Evolutionary conservation across 2,113 vertebrate species (phyloP).

Genomic region (Oncorhynchus keta): DNA sequence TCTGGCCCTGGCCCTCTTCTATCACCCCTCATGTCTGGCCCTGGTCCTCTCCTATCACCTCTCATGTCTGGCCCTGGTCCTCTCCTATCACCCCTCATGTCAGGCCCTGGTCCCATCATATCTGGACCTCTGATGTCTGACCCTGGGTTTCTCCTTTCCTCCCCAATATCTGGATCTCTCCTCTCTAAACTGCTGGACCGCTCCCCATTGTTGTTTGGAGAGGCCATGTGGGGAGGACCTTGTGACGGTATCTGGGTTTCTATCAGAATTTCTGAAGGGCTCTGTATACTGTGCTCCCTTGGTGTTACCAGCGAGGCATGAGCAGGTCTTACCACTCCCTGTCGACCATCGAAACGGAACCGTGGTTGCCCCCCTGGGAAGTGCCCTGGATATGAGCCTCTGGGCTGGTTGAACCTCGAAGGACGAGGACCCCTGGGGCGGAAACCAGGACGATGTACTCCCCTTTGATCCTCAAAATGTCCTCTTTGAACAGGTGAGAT

Average conservation of each 20-base stretch:
- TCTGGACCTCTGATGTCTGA: neutral
- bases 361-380: slow-evolving; percentile 59
- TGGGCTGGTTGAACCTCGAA: slow-evolving; percentile 62
- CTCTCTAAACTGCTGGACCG: slow-evolving; percentile 37
- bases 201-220: slow-evolving; percentile 64
- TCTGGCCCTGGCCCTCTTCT: no score
- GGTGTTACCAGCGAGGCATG: no score
- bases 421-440: slow-evolving; percentile 66
- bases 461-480: slow-evolving; percentile 71
- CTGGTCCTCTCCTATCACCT: no score
- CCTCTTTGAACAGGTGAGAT: slow-evolving; percentile 55
- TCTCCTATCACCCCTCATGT: no score
- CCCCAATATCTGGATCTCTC: slow-evolving; percentile 18
- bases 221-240: slow-evolving; percentile 70
- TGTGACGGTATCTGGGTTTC: slow-evolving; percentile 63
- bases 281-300: slow-evolving; percentile 30
- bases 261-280: slow-evolving; percentile 33
- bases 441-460: slow-evolving; percentile 63
- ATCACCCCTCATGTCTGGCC: no score
- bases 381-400: slow-evolving; percentile 59
- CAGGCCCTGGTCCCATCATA: no score
- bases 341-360: slow-evolving; percentile 69
- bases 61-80: no score
- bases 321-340: slow-evolving; percentile 29
- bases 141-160: slow-evolving; percentile 14